phyloP scores from a whole-genome alignment of 2,797 vertebrate species.

The Thunnus albacares region DNA sequence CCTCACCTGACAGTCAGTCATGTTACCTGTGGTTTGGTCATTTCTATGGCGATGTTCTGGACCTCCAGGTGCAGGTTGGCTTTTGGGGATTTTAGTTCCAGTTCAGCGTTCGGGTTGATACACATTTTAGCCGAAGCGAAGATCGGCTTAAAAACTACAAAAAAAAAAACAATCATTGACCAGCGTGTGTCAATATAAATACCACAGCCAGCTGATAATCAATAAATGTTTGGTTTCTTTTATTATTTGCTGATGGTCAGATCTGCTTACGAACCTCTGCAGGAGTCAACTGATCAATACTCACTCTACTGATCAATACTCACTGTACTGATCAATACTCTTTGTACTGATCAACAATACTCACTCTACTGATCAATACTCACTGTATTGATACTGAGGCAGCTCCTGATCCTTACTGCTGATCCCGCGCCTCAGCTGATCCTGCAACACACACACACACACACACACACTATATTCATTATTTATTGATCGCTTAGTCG shows the following conservation, averaged over 20 bases:
- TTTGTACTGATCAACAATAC: too few species aligned
- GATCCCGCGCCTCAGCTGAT: constrained; percentile 80
- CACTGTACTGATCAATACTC: too few species aligned
- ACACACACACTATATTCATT: neutral
- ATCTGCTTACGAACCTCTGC: too few species aligned
- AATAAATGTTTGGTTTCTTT: neutral
- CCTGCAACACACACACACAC: constrained; percentile 57
- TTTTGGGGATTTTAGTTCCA: constrained; percentile 91
- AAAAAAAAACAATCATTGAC: constrained; percentile 14
- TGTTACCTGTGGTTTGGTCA: constrained; percentile 93
- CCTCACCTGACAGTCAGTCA: neutral
- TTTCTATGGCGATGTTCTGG: constrained; percentile 93
- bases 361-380: too few species aligned
- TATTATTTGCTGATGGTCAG: neutral
- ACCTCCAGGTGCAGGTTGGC: constrained; percentile 91
- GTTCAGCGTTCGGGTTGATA: constrained; percentile 93
- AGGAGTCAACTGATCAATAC: neutral
- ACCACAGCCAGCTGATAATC: neutral
- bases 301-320: too few species aligned
- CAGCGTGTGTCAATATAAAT: too few species aligned
- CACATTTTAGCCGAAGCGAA: constrained; percentile 94
- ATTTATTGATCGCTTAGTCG: too few species aligned
- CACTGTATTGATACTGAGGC: constrained; percentile 83
- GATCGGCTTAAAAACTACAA: constrained; percentile 93
- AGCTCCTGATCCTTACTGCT: constrained; percentile 79